These are phyloP conservation scores for Romanogobio albipinnatus DNA, from an alignment of 2,113 vertebrate genomes.

Conservation along the genomic window DNA sequence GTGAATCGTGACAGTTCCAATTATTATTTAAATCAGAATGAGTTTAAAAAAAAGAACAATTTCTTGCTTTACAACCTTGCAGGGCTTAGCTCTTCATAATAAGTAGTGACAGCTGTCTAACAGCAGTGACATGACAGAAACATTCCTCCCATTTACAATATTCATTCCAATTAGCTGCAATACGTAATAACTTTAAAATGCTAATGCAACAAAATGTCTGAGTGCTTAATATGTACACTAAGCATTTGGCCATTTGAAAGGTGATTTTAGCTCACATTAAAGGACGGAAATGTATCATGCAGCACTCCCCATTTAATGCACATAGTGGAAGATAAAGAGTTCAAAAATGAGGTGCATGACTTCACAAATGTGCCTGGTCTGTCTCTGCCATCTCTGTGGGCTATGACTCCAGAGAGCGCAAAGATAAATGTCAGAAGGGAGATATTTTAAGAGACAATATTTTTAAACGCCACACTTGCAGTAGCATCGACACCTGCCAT, in stretches of 20 bases:
- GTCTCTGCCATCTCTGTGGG: background rate
- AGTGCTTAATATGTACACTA: background rate
- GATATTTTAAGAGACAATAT: conserved; percentile 51
- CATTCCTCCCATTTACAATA: background rate
- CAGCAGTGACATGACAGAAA: background rate
- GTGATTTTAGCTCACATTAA: conserved; percentile 18
- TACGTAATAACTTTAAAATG: background rate
- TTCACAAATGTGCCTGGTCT: conserved; percentile 20
- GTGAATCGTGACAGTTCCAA: too few species aligned
- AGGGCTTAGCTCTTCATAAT: background rate
- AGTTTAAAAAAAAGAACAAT: background rate
- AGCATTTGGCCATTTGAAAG: conserved; percentile 15
- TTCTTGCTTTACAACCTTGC: background rate
- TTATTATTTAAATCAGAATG: background rate
- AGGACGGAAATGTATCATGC: background rate
- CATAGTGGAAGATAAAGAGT: conserved; percentile 6
- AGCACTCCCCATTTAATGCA: background rate
- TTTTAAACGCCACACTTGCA: conserved; percentile 41
- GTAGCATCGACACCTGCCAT: conserved; percentile 35
- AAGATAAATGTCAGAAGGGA: conserved; percentile 44
- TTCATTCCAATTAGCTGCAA: background rate
- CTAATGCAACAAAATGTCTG: conserved; percentile 1
- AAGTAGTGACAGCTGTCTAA: conserved; percentile 33
- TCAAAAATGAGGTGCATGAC: conserved; percentile 7
- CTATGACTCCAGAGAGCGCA: conserved; percentile 13